A percentile compares a stretch with the other conserved stretches of the same genome.
Conservation (phyloP, 2,113 vertebrate genomes). For the Chlamydotis undulata region DNA sequence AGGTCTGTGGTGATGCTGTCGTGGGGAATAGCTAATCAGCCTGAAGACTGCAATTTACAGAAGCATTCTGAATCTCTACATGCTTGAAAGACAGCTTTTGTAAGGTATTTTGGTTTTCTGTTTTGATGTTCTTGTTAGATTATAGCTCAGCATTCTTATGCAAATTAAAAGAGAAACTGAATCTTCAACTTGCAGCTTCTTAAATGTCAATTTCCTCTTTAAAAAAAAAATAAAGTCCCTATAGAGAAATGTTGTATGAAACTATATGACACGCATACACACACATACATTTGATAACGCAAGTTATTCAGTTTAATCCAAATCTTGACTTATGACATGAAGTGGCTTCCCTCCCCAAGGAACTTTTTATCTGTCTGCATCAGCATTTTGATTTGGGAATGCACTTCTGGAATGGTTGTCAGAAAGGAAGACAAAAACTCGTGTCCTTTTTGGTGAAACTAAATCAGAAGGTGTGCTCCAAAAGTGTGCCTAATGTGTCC, state of each 20-base stretch:
- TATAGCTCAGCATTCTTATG: not conserved
- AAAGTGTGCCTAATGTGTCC: not conserved
- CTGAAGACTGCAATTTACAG: not conserved
- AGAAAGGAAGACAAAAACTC: not conserved
- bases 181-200: not conserved
- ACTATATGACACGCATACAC: not conserved
- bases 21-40: not conserved
- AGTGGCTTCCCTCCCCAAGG: not conserved
- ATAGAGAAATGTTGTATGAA: not conserved
- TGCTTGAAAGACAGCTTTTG: slow-evolving; percentile 3
- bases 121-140: slow-evolving; percentile 29
- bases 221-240: not conserved
- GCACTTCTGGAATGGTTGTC: not conserved
- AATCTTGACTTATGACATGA: not conserved
- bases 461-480: not conserved
- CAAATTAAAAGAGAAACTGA: not conserved
- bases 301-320: not conserved
- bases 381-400: not conserved
- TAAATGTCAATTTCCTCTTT: not conserved
- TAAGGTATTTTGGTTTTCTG: slow-evolving; percentile 12
- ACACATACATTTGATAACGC: not conserved
- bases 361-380: not conserved
- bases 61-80: not conserved
- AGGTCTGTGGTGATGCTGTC: not conserved
- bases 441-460: not conserved